phyloP scores from a whole-genome alignment of 64 coral and sea anemone species.

The Cladopsammia gracilis region DNA sequence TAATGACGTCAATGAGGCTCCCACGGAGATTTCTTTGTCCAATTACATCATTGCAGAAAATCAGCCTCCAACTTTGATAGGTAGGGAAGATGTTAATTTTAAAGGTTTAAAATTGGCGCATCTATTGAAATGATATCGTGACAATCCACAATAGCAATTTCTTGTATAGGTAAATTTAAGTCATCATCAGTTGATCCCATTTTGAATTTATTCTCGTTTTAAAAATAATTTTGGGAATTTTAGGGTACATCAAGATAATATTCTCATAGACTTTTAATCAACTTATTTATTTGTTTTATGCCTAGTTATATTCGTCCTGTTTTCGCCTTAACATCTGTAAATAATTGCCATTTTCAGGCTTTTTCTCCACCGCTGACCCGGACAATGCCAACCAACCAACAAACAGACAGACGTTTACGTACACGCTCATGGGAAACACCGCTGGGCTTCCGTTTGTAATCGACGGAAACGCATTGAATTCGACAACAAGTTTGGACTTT shows the following conservation, averaged over 20 bases:
- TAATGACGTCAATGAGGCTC: conserved; percentile 83
- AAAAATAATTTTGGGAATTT: too few relatives aligned
- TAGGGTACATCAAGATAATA: too few relatives aligned
- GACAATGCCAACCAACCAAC: conserved; percentile 75
- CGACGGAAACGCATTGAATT: conserved; percentile 75
- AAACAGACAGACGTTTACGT: conserved; percentile 75
- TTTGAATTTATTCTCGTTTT: too few relatives aligned
- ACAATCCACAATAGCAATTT: too few relatives aligned
- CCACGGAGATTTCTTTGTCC: conserved; percentile 55
- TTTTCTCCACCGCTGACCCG: conserved; percentile 75
- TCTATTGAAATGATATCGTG: too few relatives aligned
- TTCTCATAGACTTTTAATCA: too few relatives aligned
- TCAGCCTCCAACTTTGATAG: conserved; percentile 48
- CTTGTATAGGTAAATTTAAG: too few relatives aligned
- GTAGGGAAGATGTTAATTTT: conserved; percentile 7
- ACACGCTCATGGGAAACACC: conserved; percentile 33
- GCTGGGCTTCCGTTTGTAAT: conserved; percentile 77
- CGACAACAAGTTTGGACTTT: conserved; percentile 73
- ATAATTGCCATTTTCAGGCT: conserved; percentile 46
- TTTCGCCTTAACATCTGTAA: too few relatives aligned
- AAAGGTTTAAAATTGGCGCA: too few relatives aligned
- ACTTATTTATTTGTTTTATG: too few relatives aligned
- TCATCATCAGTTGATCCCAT: too few relatives aligned
- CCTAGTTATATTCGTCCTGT: too few relatives aligned
- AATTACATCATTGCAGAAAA: conserved; percentile 74